Evolutionary conservation across 2,888 invertebrate species (phyloP), one percentile per base, ranked within the genome.

Genomic region (Phortica magna): DNA sequence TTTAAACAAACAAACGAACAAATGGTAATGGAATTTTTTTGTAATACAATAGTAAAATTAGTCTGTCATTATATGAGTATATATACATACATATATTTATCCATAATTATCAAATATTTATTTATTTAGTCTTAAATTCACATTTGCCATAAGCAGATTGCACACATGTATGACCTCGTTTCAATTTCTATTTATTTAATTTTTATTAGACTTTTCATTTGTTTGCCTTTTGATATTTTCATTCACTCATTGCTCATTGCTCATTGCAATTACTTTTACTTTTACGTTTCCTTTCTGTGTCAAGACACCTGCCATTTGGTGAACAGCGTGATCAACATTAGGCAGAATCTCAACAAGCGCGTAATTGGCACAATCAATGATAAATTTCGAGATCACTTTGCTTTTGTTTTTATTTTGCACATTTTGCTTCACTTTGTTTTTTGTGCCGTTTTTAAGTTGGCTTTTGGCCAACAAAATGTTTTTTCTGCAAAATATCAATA

Each of bases 391-490:
- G 70, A 70, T 72, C 67, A 71, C 43, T 77, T 70, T 67, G 43
- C 64, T 77, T 79, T 53, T 78, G 22, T 53, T 31, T 22, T 43
- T 7, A 64, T 17, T 70, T 12, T 10, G 53, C 42, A 7, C 19
- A 17, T 17, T 67, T 73, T 76, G 68, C 22, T 78, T 80, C 64
- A 42, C 74, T 76, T 70, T 77, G 79, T 80, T 81, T 80, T 85
- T 82, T 78, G 80, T 81, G 79, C 81, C 82, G 84, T 84, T 83
- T 83, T 17, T 83, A 77, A 84, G 85, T 85, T 87, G 85, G 85
- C 79, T 70, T 5, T 59, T 3, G 73, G 88, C 85, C 85, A 85
- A 79, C 74, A 77, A 78, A 83, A 85, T 87, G 85, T 87, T 85
- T 82, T 76, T 78, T 81, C 80, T 80, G 80, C 78, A 77, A 78